Evolutionary conservation across 2,888 invertebrate genomes (phyloP), one percentile per base, ranked within the genome.

Genomic region (Limnephilus marmoratus): DNA sequence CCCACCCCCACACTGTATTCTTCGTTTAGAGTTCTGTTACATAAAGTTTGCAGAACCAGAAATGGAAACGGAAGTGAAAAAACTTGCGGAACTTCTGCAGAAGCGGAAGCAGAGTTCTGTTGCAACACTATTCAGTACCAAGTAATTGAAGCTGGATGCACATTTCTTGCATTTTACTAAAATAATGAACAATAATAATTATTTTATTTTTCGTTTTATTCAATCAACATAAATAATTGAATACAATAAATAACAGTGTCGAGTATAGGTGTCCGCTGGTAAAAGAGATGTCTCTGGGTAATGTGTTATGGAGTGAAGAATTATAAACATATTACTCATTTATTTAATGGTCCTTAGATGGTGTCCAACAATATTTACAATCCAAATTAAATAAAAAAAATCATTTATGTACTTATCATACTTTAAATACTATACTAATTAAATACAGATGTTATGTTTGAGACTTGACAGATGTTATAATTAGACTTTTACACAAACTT

Each of bases 201-300:
- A 68, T 68, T 89, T 80, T 80, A 89, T 80, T 37, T 88, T 91
- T 85, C 15, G 45, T 81, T 91, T 91, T 91, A 91, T 91, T 91
- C 90, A 91, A 92, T 91, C 90, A 91, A 92, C 86, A 86, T 90
- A 45, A 68, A 9, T 81, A 85, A 90, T 92, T 90, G 92, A 90
- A 92, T 93, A 92, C 91, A 93, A 92, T 93, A 93, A 92, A 93
- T 92, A 91, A 91, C 87, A 86, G 87, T 41, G 82, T 85, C 85
- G 41, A 90, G 68, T 88, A 91, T 88, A 37, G 85, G 12, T 86
- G 45, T 86, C 85, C 29, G 68, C 29, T 81, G 91, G 88, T 90
- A 91, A 93, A 90, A 91, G 82, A 90, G 82, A 87, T 82, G 80
- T 82, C 83, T 90, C 90, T 31, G 85, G 85, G 86, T 37, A 41